Evolutionary conservation across 2,888 invertebrate species (phyloP).

Genomic region (Acrobeloides nanus): DNA sequence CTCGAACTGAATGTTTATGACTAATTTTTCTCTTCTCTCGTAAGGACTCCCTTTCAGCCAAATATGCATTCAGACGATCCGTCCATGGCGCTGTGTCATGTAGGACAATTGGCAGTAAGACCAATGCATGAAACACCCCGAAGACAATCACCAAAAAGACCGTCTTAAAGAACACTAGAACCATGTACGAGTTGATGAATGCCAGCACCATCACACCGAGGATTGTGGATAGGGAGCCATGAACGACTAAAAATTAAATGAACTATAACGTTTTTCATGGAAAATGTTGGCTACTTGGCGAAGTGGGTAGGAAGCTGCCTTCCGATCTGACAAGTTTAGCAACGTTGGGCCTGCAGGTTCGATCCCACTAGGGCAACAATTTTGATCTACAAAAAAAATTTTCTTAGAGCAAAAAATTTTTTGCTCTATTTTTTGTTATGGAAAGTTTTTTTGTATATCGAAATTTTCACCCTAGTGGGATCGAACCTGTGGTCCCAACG

Average conservation of each 20-base stretch:
- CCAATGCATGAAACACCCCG: conserved; percentile 74
- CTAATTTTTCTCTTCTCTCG: neutral
- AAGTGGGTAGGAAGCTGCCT: too few species aligned
- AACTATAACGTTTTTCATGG: neutral
- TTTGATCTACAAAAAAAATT: too few species aligned
- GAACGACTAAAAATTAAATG: conserved; percentile 64
- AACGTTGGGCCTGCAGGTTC: neutral
- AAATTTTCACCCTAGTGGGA: too few species aligned
- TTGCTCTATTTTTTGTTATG: too few species aligned
- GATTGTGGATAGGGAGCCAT: conserved; percentile 83
- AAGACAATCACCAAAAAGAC: conserved; percentile 70
- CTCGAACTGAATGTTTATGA: neutral
- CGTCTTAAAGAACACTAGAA: conserved; percentile 80
- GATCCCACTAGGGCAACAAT: too few species aligned
- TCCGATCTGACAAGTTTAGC: too few species aligned
- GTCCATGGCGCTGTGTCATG: conserved; percentile 42
- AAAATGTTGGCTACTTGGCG: too few species aligned
- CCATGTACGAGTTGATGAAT: conserved; percentile 84
- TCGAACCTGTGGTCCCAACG: too few species aligned
- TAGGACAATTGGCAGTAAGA: conserved; percentile 67
- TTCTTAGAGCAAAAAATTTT: too few species aligned
- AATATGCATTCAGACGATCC: conserved; percentile 26
- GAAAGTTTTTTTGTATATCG: too few species aligned
- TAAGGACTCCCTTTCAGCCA: conserved; percentile 1
- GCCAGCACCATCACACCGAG: conserved; percentile 77